These are phyloP conservation scores for Haemorhous mexicanus DNA, from an alignment of 2,113 vertebrate genomes.

Conservation along the genomic window DNA sequence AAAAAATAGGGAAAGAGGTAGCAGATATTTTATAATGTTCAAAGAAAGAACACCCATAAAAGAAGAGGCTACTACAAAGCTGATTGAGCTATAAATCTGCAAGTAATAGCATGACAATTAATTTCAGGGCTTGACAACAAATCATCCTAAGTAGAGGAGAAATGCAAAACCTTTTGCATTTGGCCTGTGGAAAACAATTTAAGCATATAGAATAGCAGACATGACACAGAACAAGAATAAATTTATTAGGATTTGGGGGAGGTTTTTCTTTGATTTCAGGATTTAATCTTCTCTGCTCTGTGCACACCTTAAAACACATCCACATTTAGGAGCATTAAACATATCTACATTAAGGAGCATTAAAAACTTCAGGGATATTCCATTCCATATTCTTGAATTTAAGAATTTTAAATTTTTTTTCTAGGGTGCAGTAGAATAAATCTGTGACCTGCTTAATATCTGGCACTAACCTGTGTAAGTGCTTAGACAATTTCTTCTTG, in stretches of 20 bases:
- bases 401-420: not conserved
- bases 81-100: not conserved
- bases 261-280: not conserved
- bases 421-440: not conserved
- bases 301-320: not conserved
- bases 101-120: not conserved
- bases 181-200: not conserved
- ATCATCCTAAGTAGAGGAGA: not conserved
- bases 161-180: not conserved
- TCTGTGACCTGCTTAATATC: not conserved
- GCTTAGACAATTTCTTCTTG: not conserved
- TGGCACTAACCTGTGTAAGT: not conserved
- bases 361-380: not conserved
- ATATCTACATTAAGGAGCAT: not conserved
- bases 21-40: not conserved
- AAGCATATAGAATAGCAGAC: not conserved
- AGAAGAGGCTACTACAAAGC: not conserved
- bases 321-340: not conserved
- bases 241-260: not conserved
- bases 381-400: not conserved
- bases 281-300: not conserved
- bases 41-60: not conserved
- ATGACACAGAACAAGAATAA: not conserved
- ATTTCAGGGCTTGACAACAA: not conserved
- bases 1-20: not conserved